Conservation (phyloP, 2,888 invertebrate species). For the Synanthedon formicaeformis region DNA sequence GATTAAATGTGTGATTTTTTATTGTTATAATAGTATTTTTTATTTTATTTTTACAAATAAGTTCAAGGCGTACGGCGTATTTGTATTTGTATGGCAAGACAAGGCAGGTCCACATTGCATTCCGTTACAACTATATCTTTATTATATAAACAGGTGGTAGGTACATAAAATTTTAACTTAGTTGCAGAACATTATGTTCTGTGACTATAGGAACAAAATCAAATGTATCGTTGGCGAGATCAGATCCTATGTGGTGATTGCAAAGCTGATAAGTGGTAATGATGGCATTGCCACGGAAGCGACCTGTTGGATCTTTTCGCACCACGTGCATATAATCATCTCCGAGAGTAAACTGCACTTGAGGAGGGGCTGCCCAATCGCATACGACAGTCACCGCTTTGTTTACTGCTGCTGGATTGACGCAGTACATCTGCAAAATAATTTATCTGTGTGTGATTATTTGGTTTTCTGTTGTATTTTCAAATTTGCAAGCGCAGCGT, state of each 20-base stretch:
- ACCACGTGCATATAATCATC: slow-evolving; percentile 51
- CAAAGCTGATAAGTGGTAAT: slow-evolving; percentile 49
- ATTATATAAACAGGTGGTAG: no score
- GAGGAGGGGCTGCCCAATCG: slow-evolving; percentile 53
- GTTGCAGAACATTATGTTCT: no score
- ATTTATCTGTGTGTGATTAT: not conserved
- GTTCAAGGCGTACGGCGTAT: not conserved
- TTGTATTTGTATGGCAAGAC: no score
- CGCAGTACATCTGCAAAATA: slow-evolving; percentile 40
- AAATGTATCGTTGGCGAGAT: not conserved
- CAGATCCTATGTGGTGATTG: slow-evolving; percentile 22
- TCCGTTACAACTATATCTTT: no score
- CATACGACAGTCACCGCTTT: slow-evolving; percentile 43
- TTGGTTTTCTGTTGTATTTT: no score
- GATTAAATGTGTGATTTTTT: not conserved
- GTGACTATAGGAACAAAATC: no score
- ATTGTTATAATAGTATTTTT: not conserved
- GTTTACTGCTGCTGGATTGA: slow-evolving; percentile 41
- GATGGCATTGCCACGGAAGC: slow-evolving; percentile 41
- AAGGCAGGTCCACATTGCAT: no score
- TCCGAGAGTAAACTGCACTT: slow-evolving; percentile 43
- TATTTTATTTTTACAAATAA: not conserved
- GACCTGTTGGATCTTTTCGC: slow-evolving; percentile 40
- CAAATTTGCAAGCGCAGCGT: not conserved
- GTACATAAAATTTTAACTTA: no score